Evolutionary conservation across 2,888 invertebrate species (phyloP), one percentile per base, ranked within the genome.

Genomic region (Trichogramma evanescens): DNA sequence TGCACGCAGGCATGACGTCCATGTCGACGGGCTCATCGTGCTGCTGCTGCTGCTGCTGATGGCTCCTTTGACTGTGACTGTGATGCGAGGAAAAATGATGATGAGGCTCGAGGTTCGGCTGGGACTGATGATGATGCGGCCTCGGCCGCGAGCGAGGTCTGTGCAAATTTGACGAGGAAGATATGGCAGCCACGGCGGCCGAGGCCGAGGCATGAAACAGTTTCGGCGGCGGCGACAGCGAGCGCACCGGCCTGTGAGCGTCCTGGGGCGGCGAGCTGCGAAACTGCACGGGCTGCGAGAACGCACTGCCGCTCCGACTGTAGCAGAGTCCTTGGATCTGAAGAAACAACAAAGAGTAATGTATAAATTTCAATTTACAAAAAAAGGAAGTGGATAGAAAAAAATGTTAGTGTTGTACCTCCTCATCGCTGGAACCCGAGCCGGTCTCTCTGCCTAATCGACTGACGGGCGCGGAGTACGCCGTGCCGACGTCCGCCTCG

Each of bases 231-330:
- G 80, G 80, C 61, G 80, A 80, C 66, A 80, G 74, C 62, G 81
- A 80, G 69, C 81, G 75, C 73, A 81, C 78, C 71, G 92, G 91
- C 81, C 91, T 91, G 78, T 92, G 87, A 76, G 91, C 92, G 81
- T 92, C 92, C 77, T 90, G 82, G 66, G 94, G 94, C 69, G 95
- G 94, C 70, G 93, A 92, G 72, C 93, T 91, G 75, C 93, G 87
- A 82, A 94, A 93, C 80, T 92, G 87, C 71, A 94, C 91, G 66
- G 93, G 93, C 49, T 89, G 87, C 72, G 89, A 85, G 81, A 88
- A 83, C 10, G 74, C 70, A 62, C 74, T 75, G 50, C 75, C 71
- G 65, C 80, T 79, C 43, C 66, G 64, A 61, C 69, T 71, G 54
- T 69, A 68, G 57, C 80, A 80, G 65, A 87, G 80, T 71, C 86